Conservation (phyloP, 1,140 invertebrate genomes). For the Drosophila nikananu region DNA sequence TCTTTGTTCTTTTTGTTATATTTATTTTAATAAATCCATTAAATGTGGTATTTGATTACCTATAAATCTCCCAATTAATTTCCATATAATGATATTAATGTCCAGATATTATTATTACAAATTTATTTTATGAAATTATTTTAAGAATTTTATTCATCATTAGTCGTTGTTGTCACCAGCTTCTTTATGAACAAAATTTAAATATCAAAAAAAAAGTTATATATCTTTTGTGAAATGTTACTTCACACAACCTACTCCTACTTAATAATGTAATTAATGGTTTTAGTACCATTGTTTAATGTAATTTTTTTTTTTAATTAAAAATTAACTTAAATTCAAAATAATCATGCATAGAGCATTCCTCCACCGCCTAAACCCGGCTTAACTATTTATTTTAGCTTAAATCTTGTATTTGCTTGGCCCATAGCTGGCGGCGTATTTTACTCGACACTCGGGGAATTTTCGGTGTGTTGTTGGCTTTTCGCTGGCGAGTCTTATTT, state of each 20-base stretch:
- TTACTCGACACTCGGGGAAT: slow-evolving; percentile 60
- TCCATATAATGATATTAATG: background rate
- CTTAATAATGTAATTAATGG: too few species aligned
- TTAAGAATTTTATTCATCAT: background rate
- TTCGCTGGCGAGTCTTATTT: slow-evolving; percentile 21
- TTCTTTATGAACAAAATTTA: background rate
- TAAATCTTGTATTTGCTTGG: slow-evolving; percentile 66
- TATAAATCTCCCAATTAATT: background rate
- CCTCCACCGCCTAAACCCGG: background rate
- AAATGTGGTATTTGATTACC: too few species aligned
- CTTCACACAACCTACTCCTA: too few species aligned
- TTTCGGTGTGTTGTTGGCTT: slow-evolving; percentile 50
- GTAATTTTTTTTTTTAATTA: background rate
- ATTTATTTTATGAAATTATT: background rate
- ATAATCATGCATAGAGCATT: slow-evolving; percentile 24
- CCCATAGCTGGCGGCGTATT: slow-evolving; percentile 75
- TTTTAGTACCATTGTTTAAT: too few species aligned
- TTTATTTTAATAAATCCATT: background rate
- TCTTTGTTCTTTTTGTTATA: background rate
- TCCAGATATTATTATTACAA: background rate
- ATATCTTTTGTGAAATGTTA: background rate
- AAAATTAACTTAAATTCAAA: background rate
- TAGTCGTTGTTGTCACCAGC: too few species aligned
- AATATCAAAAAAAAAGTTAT: background rate
- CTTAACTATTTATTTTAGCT: slow-evolving; percentile 41